phyloP scores from a whole-genome alignment of 2,113 vertebrate genomes.

The Peucedramus taeniatus region DNA sequence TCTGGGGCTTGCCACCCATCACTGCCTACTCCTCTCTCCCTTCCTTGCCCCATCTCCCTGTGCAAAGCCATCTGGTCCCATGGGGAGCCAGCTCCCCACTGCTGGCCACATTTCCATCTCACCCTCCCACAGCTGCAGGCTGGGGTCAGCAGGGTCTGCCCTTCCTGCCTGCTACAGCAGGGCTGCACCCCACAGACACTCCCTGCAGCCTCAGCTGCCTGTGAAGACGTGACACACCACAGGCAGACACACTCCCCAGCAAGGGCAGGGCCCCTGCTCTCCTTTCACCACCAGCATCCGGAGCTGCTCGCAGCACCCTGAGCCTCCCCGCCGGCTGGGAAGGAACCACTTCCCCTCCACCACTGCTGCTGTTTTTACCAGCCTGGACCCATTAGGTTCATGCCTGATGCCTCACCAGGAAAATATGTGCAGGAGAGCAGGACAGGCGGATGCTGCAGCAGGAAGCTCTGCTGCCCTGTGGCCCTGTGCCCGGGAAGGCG shows the following conservation, averaged over 20 bases:
- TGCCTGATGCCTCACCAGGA: not conserved
- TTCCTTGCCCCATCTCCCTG: not conserved
- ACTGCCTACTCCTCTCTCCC: not conserved
- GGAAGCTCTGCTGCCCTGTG: fast-evolving
- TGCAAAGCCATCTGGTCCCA: not conserved
- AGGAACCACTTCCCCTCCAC: not conserved
- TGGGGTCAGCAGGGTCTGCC: not conserved
- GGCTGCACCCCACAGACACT: not conserved
- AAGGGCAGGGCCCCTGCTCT: not conserved
- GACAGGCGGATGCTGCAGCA: not conserved
- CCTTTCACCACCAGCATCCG: not conserved
- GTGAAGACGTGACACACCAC: fast-evolving
- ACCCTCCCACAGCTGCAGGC: fast-evolving
- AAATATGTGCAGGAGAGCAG: not conserved
- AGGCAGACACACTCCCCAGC: not conserved
- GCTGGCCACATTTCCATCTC: not conserved
- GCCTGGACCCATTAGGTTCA: fast-evolving
- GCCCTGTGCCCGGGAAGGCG: not conserved
- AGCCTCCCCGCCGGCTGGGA: fast-evolving
- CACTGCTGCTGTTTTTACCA: not conserved
- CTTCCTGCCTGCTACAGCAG: not conserved
- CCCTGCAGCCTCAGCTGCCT: not conserved
- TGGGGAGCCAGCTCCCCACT: fast-evolving
- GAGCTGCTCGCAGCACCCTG: not conserved
- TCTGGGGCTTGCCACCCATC: fast-evolving